These are phyloP conservation scores for Papilio machaon DNA, from an alignment of 1,140 invertebrate species.

Conservation along the genomic window DNA sequence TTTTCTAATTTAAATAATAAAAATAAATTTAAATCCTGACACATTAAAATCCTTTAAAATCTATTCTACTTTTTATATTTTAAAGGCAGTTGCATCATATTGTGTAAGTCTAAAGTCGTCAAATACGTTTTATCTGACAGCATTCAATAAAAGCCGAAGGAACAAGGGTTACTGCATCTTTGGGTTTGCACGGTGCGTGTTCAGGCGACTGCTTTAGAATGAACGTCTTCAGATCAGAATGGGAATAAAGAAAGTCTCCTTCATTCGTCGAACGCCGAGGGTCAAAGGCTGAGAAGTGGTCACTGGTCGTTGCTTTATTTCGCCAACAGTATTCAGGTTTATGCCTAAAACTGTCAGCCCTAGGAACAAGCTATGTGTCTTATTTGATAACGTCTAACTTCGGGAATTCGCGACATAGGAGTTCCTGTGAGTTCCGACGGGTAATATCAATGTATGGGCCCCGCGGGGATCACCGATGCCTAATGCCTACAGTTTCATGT, in stretches of 20 bases:
- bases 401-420: conserved; percentile 3
- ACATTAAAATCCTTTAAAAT: neutral
- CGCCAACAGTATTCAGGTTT: neutral
- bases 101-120: neutral
- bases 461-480: conserved; percentile 27
- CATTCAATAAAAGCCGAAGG: conserved; percentile 7
- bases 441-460: conserved; percentile 51
- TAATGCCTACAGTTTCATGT: conserved; percentile 24
- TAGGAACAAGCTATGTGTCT: conserved; percentile 1
- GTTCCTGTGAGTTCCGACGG: conserved; percentile 42
- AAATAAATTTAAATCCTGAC: neutral
- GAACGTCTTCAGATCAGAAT: neutral
- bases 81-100: neutral
- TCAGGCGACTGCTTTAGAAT: too few relatives aligned
- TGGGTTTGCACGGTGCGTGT: too few relatives aligned
- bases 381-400: conserved; percentile 29
- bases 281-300: neutral
- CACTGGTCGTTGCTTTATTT: neutral
- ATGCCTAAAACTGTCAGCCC: neutral
- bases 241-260: neutral
- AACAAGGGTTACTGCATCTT: neutral
- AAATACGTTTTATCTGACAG: conserved; percentile 10
- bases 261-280: neutral
- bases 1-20: too few relatives aligned
- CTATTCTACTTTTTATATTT: neutral